Percentiles rank a stretch among this genome's conserved stretches.
Evolutionary conservation across 2,888 invertebrate genomes (phyloP).

Genomic region (Brassicogethes aeneus): DNA sequence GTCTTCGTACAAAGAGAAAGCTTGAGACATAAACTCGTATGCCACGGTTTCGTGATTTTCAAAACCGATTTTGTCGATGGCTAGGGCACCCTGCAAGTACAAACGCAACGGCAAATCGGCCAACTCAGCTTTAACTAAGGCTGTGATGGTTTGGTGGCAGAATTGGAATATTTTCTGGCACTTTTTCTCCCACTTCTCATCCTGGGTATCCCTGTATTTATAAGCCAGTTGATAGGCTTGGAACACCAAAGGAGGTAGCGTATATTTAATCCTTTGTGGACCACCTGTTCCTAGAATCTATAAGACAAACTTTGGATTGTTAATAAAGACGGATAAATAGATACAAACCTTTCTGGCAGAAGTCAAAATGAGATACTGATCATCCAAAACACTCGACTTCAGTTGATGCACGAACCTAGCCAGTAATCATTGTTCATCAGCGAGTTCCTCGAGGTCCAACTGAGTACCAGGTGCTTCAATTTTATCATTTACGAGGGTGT

Average conservation of each 20-base stretch:
- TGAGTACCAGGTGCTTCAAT: constrained; percentile 53
- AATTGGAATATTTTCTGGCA: constrained; percentile 98
- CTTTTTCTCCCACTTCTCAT: constrained; percentile 97
- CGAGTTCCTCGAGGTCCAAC: constrained; percentile 86
- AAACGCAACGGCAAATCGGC: constrained; percentile 88
- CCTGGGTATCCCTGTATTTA: constrained; percentile 74
- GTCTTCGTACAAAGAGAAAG: constrained; percentile 96
- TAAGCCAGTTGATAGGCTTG: constrained; percentile 85
- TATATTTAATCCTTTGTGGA: constrained; percentile 76
- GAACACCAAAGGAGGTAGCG: constrained; percentile 90
- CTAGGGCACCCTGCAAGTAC: constrained; percentile 91
- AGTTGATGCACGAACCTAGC: constrained; percentile 83
- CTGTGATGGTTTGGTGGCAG: constrained; percentile 91
- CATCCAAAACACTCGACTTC: constrained; percentile 69
- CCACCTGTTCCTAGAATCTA: constrained; percentile 80
- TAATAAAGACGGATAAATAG: too few species aligned
- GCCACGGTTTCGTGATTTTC: constrained; percentile 94
- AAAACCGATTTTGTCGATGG: constrained; percentile 85
- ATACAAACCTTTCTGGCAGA: constrained; percentile 70
- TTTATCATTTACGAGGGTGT: constrained; percentile 80
- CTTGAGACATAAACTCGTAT: constrained; percentile 94
- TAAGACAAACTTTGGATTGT: too few species aligned
- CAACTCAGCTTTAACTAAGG: constrained; percentile 89
- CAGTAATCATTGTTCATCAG: constrained; percentile 89
- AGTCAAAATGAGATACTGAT: constrained; percentile 84